Percentiles rank a stretch among this genome's conserved stretches.
Evolutionary conservation across 2,888 invertebrate genomes (phyloP).

Genomic region (Xylota segnis): DNA sequence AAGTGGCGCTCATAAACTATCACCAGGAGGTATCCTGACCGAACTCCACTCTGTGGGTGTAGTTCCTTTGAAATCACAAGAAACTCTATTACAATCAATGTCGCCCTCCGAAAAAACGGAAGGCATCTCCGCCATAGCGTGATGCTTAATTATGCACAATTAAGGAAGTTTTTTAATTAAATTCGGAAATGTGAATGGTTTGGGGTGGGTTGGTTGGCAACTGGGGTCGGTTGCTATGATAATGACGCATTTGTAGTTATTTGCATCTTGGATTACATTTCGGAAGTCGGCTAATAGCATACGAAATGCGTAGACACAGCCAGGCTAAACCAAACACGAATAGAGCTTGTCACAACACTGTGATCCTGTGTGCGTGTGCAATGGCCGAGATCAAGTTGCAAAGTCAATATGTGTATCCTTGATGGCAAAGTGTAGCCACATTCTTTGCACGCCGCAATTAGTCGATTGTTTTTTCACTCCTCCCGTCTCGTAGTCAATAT

Average conservation of each 20-base stretch:
- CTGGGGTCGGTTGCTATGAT: not conserved
- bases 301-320: not conserved
- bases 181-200: conserved; percentile 45
- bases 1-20: conserved; percentile 66
- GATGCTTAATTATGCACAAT: conserved; percentile 68
- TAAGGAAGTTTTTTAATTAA: conserved; percentile 71
- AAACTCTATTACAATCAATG: conserved; percentile 60
- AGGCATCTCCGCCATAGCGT: conserved; percentile 33
- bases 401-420: conserved; percentile 7
- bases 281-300: not conserved
- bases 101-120: conserved; percentile 16
- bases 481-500: not conserved
- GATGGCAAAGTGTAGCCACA: not conserved
- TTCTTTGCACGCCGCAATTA: not conserved
- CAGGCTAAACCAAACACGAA: not conserved
- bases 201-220: not conserved
- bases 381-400: conserved; percentile 19
- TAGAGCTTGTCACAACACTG: not conserved
- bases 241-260: conserved; percentile 12
- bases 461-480: not conserved
- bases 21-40: conserved; percentile 27
- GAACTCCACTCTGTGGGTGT: not conserved
- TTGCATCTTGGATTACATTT: not conserved
- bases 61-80: conserved; percentile 35
- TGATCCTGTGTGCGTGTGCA: not conserved